These are phyloP conservation scores for Papilio polyxenes DNA, from an alignment of 1,140 invertebrate species.

Conservation along the genomic window DNA sequence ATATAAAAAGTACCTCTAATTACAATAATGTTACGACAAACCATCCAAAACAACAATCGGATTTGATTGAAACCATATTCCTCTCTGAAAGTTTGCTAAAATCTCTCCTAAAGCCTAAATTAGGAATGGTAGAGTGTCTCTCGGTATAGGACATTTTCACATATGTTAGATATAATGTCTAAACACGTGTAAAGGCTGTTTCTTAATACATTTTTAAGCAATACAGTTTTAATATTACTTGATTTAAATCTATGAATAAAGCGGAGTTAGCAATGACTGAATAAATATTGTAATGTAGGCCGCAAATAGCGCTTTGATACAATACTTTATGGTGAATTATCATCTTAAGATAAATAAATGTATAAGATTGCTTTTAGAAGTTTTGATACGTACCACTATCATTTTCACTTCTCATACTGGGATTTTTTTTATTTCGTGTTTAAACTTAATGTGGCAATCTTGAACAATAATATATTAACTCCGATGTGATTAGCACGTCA, in stretches of 20 bases:
- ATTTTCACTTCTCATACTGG: background rate
- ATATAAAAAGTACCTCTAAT: too few species aligned
- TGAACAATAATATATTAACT: background rate
- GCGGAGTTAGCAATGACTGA: slow-evolving; percentile 10
- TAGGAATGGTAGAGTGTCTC: too few species aligned
- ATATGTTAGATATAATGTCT: too few species aligned
- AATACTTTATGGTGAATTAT: background rate
- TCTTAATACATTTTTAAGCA: too few species aligned
- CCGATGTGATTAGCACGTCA: too few species aligned
- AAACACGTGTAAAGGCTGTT: too few species aligned
- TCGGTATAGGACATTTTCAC: too few species aligned
- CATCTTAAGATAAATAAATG: background rate
- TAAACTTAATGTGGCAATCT: background rate
- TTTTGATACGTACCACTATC: background rate
- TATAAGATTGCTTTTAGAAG: background rate
- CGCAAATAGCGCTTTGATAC: background rate
- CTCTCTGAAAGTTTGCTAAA: too few species aligned
- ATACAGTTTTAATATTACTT: background rate
- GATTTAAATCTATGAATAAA: slow-evolving; percentile 7
- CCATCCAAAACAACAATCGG: too few species aligned
- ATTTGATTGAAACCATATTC: too few species aligned
- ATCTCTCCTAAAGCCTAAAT: too few species aligned
- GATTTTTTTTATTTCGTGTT: background rate
- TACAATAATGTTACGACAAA: too few species aligned
- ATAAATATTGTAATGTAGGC: background rate